phyloP scores from a whole-genome alignment of 1,140 invertebrate species.

The Maniola jurtina region DNA sequence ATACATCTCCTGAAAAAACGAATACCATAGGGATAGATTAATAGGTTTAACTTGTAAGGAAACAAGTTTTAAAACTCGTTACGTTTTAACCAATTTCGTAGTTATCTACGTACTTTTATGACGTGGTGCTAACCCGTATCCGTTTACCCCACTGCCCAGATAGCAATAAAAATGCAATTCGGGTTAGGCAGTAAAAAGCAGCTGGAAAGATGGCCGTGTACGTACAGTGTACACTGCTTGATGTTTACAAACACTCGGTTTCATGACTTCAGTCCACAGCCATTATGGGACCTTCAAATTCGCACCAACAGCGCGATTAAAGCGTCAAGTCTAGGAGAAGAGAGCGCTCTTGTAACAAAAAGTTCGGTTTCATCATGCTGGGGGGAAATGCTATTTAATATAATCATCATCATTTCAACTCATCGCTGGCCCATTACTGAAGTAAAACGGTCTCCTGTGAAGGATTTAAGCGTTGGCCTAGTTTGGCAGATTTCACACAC shows the following conservation, averaged over 20 bases:
- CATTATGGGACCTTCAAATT: conserved; percentile 47
- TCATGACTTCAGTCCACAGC: conserved; percentile 29
- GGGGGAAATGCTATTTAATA: too few species aligned
- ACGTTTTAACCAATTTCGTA: background rate
- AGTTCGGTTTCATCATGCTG: too few species aligned
- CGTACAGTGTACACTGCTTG: conserved; percentile 43
- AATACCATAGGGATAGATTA: too few species aligned
- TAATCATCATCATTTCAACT: too few species aligned
- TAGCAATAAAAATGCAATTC: conserved; percentile 11
- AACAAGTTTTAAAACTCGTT: background rate
- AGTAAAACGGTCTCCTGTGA: too few species aligned
- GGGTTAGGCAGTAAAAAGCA: conserved; percentile 2
- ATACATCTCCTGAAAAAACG: too few species aligned
- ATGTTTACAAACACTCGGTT: conserved; percentile 65
- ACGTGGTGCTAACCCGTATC: conserved; percentile 6
- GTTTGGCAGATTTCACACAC: too few species aligned
- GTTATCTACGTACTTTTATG: background rate
- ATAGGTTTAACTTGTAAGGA: background rate
- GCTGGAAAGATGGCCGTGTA: background rate
- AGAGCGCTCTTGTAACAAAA: too few species aligned
- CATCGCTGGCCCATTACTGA: too few species aligned
- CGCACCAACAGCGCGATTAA: conserved; percentile 11
- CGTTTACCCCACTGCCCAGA: background rate
- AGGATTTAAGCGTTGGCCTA: too few species aligned
- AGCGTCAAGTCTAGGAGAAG: too few species aligned